Evolutionary conservation across 2,888 invertebrate genomes (phyloP).

Genomic region (Pocota personata): DNA sequence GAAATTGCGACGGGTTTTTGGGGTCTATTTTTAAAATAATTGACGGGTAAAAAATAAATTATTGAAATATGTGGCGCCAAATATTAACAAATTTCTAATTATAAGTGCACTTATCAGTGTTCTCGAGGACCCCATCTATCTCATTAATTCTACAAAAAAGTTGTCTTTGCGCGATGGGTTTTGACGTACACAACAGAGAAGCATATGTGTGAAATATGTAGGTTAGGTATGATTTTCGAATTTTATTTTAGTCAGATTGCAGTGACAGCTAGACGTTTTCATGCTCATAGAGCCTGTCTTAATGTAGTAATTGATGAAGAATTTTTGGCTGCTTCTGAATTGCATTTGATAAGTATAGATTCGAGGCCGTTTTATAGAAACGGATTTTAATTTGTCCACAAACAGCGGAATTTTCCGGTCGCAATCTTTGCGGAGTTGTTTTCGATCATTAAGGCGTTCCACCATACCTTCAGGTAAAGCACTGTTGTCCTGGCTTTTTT

Average conservation of each 20-base stretch:
- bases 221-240: neutral
- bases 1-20: constrained; percentile 47
- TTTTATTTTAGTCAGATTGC: neutral
- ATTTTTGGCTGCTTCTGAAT: neutral
- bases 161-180: constrained; percentile 2
- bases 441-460: no score
- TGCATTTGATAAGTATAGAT: neutral
- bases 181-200: neutral
- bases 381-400: no score
- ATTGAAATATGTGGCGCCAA: constrained; percentile 55
- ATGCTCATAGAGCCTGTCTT: neutral
- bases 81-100: constrained; percentile 57
- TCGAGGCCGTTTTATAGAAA: no score
- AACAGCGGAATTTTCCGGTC: no score
- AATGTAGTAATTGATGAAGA: neutral
- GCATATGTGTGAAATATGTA: neutral
- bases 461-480: no score
- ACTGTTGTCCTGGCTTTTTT: no score
- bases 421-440: no score
- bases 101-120: constrained; percentile 47
- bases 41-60: constrained; percentile 35
- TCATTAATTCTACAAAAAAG: neutral
- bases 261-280: neutral
- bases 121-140: constrained; percentile 29
- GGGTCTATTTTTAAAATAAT: constrained; percentile 49